Conservation (phyloP, 2,888 invertebrate genomes). For the Candidula unifasciata region DNA sequence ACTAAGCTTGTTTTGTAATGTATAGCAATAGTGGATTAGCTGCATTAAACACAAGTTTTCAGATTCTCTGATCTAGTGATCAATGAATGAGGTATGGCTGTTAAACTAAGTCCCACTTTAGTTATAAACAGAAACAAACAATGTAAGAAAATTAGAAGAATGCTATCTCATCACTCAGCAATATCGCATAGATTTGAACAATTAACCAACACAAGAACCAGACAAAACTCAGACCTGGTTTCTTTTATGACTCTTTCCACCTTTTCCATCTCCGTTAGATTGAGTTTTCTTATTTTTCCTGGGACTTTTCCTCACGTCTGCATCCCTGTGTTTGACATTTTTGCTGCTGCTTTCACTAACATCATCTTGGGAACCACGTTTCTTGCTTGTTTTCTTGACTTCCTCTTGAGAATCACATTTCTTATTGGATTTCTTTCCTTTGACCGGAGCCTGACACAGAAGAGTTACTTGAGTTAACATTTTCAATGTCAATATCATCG, state of each 20-base stretch:
- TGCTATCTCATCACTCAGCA: too few relatives aligned
- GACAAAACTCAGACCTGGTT: constrained; percentile 16
- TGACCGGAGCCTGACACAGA: neutral
- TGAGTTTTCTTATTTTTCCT: constrained; percentile 22
- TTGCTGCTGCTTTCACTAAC: neutral
- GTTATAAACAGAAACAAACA: too few relatives aligned
- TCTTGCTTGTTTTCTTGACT: neutral
- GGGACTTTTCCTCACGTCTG: constrained; percentile 15
- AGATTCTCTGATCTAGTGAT: too few relatives aligned
- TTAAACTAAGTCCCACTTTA: too few relatives aligned
- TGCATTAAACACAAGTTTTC: too few relatives aligned
- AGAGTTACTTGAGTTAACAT: constrained; percentile 19
- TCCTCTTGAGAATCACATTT: neutral
- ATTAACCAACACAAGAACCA: neutral
- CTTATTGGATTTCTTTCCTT: neutral
- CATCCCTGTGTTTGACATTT: neutral
- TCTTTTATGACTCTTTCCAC: neutral
- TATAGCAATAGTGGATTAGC: too few relatives aligned
- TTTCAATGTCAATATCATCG: constrained; percentile 31
- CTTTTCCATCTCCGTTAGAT: neutral
- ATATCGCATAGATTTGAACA: too few relatives aligned
- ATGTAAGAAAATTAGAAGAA: too few relatives aligned
- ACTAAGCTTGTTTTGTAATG: too few relatives aligned
- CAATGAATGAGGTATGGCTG: too few relatives aligned
- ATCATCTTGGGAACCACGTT: neutral